phyloP scores from a whole-genome alignment of 2,888 invertebrate species.

The Xestia xanthographa region DNA sequence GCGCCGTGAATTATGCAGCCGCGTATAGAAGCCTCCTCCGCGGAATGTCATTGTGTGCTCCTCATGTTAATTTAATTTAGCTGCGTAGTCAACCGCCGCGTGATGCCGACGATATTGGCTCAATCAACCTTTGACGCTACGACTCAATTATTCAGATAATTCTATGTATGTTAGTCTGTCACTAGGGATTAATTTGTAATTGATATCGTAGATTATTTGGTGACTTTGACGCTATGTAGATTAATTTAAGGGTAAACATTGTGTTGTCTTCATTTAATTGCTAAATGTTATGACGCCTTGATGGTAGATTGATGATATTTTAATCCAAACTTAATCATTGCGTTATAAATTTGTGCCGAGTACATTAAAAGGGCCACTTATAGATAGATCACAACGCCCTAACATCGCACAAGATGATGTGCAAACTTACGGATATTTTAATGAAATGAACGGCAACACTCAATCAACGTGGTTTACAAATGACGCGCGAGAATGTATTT shows the following conservation, averaged over 20 bases:
- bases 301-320: neutral
- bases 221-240: constrained; percentile 44
- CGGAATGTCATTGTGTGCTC: constrained; percentile 75
- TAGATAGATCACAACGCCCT: neutral
- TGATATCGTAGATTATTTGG: constrained; percentile 67
- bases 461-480: constrained; percentile 39
- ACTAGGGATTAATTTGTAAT: constrained; percentile 69
- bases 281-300: constrained; percentile 3
- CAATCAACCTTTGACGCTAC: constrained; percentile 72
- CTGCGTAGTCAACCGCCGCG: constrained; percentile 74
- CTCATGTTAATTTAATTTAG: constrained; percentile 86
- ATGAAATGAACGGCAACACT: constrained; percentile 32
- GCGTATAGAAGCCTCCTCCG: constrained; percentile 65
- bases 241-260: constrained; percentile 45
- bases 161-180: constrained; percentile 59
- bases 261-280: constrained; percentile 54
- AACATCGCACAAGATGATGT: neutral
- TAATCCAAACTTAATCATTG: neutral
- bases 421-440: neutral
- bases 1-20: constrained; percentile 75
- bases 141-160: constrained; percentile 77
- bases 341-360: neutral
- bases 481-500: constrained; percentile 40
- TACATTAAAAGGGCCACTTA: too few relatives aligned
- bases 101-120: constrained; percentile 75